Evolutionary conservation across 2,113 vertebrate species (phyloP), one percentile per base, ranked within the genome.

Genomic region (Turnix velox): DNA sequence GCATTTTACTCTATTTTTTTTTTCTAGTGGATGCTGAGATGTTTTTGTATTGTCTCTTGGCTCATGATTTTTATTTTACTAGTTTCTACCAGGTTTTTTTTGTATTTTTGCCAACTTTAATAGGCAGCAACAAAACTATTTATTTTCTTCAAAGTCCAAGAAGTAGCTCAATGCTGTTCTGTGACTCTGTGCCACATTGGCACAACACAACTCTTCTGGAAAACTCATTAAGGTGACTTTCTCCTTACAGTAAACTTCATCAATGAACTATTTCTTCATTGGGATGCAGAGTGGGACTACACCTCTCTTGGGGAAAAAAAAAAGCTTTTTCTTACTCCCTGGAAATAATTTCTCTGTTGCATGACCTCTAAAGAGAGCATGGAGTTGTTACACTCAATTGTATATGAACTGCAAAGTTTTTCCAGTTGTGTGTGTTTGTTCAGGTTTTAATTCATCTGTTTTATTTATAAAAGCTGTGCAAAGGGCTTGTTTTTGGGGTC

Each of bases 21-120:
- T 97, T 97, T 96, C 92, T 96, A 92, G 85, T 94, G 96, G 93
- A 94, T 91, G 88, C 95, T 62, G 85, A 75, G 30, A 25, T 92
- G 88, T 97, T 98, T 98, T 97, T 97, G 59, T 97, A 95, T 91
- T 4, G 24, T 94, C 75, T 96, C 75, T 91, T 96, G 76, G 79
- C 91, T 96, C 90, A 66, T 96, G 82, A 74, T 74, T 95, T 95
- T 97, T 91, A 91, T 94, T 97, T 97, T 94, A 86, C 69, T 68
- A n/a, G 68, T 77, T 90, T n/a, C 52, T 94, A 27, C 49, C 52
- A 68, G 59, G 35, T 51, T 94, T 97, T 92, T 51, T 94, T 97
- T 92, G 24, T 77, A 17, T 69, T 94, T 66, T 88, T 95, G 62
- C 85, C 75, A 84, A 59, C 77, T 87, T 79, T n/a, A 84, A 71